Evolutionary conservation across 2,888 invertebrate species (phyloP).

Genomic region (Euzetes globulus): DNA sequence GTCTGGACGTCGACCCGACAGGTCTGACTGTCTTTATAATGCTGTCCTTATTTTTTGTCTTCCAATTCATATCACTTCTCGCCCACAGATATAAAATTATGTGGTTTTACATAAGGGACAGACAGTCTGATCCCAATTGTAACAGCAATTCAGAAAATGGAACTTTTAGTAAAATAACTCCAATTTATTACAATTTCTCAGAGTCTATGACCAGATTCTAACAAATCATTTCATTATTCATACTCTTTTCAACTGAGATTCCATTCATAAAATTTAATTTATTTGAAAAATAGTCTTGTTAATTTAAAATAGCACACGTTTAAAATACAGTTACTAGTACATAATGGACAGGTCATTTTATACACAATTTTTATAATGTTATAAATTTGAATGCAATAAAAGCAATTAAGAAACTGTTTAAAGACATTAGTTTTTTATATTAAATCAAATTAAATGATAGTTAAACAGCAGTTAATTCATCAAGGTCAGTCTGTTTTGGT

Average conservation of each 20-base stretch:
- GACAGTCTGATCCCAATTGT: not conserved
- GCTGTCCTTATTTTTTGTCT: not conserved
- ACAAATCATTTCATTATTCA: too few species aligned
- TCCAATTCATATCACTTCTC: not conserved
- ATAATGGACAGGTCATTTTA: too few species aligned
- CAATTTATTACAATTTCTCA: not conserved
- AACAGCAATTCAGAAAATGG: not conserved
- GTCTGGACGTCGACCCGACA: not conserved
- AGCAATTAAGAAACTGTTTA: not conserved
- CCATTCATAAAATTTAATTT: not conserved
- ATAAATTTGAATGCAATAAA: too few species aligned
- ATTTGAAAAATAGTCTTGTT: too few species aligned
- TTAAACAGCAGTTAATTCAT: not conserved
- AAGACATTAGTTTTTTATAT: not conserved
- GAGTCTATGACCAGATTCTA: not conserved
- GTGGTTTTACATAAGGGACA: conserved; percentile 11
- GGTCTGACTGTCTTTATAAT: not conserved
- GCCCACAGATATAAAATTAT: conserved; percentile 11
- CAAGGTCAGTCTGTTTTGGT: not conserved
- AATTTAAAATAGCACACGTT: too few species aligned
- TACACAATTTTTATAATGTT: too few species aligned
- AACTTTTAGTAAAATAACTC: not conserved
- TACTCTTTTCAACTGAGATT: not conserved
- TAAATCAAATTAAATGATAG: not conserved
- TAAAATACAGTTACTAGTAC: too few species aligned